Conservation (phyloP, 2,113 vertebrate genomes). For the Gobio gobio region DNA sequence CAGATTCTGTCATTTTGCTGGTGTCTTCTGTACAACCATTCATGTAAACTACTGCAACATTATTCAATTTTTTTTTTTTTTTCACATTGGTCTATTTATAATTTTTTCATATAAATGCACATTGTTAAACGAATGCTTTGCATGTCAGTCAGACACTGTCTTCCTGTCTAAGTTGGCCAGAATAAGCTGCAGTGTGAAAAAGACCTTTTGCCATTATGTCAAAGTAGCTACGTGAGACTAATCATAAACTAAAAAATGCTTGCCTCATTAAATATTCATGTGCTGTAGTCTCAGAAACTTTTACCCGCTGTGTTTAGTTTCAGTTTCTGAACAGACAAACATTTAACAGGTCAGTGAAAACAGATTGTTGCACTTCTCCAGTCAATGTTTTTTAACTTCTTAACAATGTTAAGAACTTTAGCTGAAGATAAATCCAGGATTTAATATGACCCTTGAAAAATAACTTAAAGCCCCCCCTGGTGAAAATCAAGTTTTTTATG, state of each 20-base stretch:
- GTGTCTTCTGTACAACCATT: neutral
- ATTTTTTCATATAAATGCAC: neutral
- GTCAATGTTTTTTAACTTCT: too few species aligned
- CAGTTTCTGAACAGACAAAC: neutral
- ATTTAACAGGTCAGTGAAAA: neutral
- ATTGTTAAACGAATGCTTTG: neutral
- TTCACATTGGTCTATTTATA: neutral
- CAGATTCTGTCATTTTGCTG: neutral
- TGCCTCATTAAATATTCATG: slow-evolving; percentile 1
- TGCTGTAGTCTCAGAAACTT: neutral
- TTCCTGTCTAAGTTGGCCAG: neutral
- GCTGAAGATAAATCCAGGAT: neutral
- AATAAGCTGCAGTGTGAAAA: slow-evolving; percentile 7
- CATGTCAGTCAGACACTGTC: neutral
- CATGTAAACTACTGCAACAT: neutral
- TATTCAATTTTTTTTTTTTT: neutral
- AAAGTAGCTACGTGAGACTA: slow-evolving; percentile 18
- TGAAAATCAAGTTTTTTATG: too few species aligned
- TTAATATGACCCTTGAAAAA: neutral
- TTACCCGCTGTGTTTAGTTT: neutral
- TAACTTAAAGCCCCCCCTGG: too few species aligned
- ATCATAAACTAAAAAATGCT: slow-evolving; percentile 2
- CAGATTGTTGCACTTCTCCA: neutral
- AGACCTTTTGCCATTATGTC: slow-evolving; percentile 21
- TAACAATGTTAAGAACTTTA: too few species aligned